phyloP scores from a whole-genome alignment of 1,140 invertebrate species.

The Plodia interpunctella region DNA sequence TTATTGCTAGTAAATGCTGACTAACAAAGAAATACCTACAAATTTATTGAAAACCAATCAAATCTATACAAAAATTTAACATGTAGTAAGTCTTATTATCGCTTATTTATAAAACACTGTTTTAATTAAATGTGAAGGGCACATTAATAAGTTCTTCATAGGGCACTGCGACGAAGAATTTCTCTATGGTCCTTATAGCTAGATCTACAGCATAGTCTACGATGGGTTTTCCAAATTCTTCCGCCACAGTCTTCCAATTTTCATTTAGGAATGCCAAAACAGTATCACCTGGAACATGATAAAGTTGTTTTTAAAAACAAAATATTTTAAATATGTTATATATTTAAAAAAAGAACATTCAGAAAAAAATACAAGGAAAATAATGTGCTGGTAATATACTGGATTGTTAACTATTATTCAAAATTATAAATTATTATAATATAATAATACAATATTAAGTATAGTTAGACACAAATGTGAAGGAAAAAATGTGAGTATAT shows the following conservation, averaged over 20 bases:
- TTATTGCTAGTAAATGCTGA: too few species aligned
- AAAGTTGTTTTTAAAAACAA: background rate
- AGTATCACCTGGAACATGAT: slow-evolving; percentile 44
- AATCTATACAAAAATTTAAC: background rate
- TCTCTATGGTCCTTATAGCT: slow-evolving; percentile 55
- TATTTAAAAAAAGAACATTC: too few species aligned
- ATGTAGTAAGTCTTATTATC: slow-evolving; percentile 8
- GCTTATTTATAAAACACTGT: background rate
- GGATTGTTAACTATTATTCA: too few species aligned
- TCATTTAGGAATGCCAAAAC: slow-evolving; percentile 61
- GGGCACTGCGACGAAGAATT: slow-evolving; percentile 58
- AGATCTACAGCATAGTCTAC: slow-evolving; percentile 62
- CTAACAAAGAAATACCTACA: too few species aligned
- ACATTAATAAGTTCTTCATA: slow-evolving; percentile 59
- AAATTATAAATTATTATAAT: too few species aligned
- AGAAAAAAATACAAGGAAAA: too few species aligned
- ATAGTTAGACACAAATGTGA: too few species aligned
- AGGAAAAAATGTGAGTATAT: too few species aligned
- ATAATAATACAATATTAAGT: too few species aligned
- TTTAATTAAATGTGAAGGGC: slow-evolving; percentile 35
- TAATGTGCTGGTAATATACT: too few species aligned
- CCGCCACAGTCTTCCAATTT: slow-evolving; percentile 59
- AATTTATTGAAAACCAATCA: background rate
- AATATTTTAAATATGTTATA: too few species aligned
- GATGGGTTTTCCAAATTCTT: slow-evolving; percentile 65